Conservation (phyloP, 1,140 invertebrate genomes). For the Drosophila punjabiensis region DNA sequence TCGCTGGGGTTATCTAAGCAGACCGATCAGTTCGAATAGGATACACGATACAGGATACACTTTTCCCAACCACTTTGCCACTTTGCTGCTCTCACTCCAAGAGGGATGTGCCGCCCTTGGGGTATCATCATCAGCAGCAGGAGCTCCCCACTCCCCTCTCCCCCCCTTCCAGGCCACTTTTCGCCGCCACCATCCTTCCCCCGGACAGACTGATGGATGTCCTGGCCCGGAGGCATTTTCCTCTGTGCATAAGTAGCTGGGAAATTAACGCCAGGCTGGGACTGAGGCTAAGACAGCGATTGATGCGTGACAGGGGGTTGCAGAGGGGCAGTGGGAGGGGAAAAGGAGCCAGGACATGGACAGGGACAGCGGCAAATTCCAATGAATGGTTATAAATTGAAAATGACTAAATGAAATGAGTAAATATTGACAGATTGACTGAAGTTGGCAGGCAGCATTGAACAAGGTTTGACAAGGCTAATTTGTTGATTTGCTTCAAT, state of each 20-base stretch:
- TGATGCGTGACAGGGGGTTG: conserved; percentile 21
- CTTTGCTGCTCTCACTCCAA: conserved; percentile 6
- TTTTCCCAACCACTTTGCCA: conserved; percentile 7
- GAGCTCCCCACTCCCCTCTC: background rate
- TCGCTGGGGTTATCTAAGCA: conserved; percentile 22
- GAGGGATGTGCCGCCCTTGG: conserved; percentile 15
- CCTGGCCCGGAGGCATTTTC: conserved; percentile 56
- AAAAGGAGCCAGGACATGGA: too few relatives aligned
- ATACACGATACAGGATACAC: conserved; percentile 1
- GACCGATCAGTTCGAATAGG: conserved; percentile 31
- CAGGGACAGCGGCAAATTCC: conserved; percentile 53
- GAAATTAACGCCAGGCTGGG: conserved; percentile 68
- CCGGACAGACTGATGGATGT: conserved; percentile 47
- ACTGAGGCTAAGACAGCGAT: conserved; percentile 47
- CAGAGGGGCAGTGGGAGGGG: background rate
- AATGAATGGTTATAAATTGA: conserved; percentile 83
- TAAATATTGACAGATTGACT: conserved; percentile 83
- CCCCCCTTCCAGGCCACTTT: background rate
- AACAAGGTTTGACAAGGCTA: conserved; percentile 70
- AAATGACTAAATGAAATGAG: conserved; percentile 82
- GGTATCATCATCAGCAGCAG: conserved; percentile 21
- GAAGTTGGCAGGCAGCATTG: conserved; percentile 48
- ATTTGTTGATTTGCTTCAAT: conserved; percentile 82
- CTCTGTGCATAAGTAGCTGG: conserved; percentile 76
- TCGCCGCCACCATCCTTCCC: background rate